Evolutionary conservation across 2,888 invertebrate genomes (phyloP), one percentile per base, ranked within the genome.

Genomic region (Eupsilia transversa): DNA sequence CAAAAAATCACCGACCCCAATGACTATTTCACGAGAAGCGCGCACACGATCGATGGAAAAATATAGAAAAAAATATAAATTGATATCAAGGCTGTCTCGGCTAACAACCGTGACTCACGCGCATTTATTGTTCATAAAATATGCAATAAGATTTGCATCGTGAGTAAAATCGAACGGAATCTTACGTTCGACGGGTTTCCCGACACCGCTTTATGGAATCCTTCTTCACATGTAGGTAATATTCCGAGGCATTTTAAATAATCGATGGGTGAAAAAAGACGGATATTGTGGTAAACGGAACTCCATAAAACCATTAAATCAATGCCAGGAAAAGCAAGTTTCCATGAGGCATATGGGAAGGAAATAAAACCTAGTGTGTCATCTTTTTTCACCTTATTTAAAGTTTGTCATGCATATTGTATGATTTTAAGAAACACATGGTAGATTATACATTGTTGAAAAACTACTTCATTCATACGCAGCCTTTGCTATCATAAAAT

Each of bases 161-260:
- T 72, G 79, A 79, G 61, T 79, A 76, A 74, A 80, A 78, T 63
- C 52, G 74, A 74, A 87, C 64, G 86, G 84, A 87, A 87, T 82
- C 52, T 67, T 80, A 63, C 80, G 64, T 87, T 81, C 38, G 65
- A 67, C 56, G 86, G 86, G 70, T 82, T 86, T 87, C 77, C 84
- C 82, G 41, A 33, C 9, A 35, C 33, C 52, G 61, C 17, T 20
- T 35, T 30, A 65, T 80, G 83, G 86, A 83, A 87, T 79, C 57
- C 60, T 77, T 72, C 43, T 46, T 69, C 27, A 7, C 61, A 17
- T 33, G 83, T 78, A 17, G 27, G 83, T 78, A 79, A 74, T 78
- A 83, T 86, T 87, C 76, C 86, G 46, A 52, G 41, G 64, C 4
- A 14, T 63, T 79, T 82, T 69, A 72, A 77, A 59, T 72, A 77